Percentiles rank a stretch among this genome's conserved stretches.
Evolutionary conservation across 2,888 invertebrate genomes (phyloP).

Genomic region (Oligia strigilis): DNA sequence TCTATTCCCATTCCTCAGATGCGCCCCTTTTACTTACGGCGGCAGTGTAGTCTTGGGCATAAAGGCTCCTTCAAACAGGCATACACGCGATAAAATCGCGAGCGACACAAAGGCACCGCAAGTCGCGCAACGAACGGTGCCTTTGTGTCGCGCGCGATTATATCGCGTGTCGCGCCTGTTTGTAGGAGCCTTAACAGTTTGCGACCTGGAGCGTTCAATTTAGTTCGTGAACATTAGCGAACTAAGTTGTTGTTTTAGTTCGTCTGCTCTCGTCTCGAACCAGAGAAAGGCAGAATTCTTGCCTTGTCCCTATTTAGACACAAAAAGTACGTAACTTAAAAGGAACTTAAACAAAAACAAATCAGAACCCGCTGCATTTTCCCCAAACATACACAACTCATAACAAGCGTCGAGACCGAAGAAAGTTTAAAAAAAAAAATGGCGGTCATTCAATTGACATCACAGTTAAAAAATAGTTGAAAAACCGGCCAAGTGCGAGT

Average conservation of each 20-base stretch:
- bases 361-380: background rate
- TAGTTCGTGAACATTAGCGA: background rate
- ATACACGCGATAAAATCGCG: no score
- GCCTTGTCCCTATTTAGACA: background rate
- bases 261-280: background rate
- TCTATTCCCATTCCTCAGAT: no score
- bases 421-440: background rate
- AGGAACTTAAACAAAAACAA: background rate
- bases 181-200: background rate
- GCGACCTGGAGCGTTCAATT: background rate
- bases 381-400: background rate
- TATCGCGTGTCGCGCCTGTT: no score
- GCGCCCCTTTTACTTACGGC: no score
- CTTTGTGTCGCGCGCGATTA: no score
- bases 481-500: no score
- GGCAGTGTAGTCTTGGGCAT: background rate
- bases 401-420: background rate
- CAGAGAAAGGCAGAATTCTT: background rate
- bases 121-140: no score
- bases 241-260: background rate
- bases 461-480: conserved; percentile 5
- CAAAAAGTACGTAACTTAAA: background rate
- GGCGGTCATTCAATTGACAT: conserved; percentile 30
- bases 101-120: no score
- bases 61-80: no score